phyloP scores from a whole-genome alignment of 2,888 invertebrate species.

The Pomacea canaliculata region DNA sequence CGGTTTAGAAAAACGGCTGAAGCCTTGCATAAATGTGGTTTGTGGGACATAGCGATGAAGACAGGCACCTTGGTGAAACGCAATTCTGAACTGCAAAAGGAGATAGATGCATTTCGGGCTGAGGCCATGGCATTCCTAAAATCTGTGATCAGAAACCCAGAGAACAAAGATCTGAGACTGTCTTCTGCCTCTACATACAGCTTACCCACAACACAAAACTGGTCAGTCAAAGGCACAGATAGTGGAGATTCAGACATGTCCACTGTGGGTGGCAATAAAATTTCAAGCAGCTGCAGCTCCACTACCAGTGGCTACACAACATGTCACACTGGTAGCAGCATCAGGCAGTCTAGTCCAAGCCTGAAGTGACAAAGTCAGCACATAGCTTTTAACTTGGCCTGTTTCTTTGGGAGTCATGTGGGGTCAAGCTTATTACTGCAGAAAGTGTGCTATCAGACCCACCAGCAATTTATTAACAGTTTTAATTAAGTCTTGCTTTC shows the following conservation, averaged over 20 bases:
- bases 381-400: no score
- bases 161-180: conserved; percentile 30
- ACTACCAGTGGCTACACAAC: conserved; percentile 23
- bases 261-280: neutral
- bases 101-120: conserved; percentile 30
- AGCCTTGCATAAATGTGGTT: conserved; percentile 36
- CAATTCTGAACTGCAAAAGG: conserved; percentile 34
- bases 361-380: neutral
- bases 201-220: neutral
- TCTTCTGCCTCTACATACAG: conserved; percentile 2
- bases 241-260: conserved; percentile 9
- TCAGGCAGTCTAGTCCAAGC: conserved; percentile 12
- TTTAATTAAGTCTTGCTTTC: no score
- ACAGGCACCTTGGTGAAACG: conserved; percentile 35
- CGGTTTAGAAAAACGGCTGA: conserved; percentile 33
- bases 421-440: no score
- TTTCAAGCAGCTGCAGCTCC: conserved; percentile 13
- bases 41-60: conserved; percentile 40
- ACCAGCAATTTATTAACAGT: no score
- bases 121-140: conserved; percentile 33
- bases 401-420: no score
- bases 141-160: conserved; percentile 32
- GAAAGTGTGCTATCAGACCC: no score
- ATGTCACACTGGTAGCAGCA: conserved; percentile 9
- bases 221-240: neutral